Percentiles rank a stretch among this genome's conserved stretches.
Evolutionary conservation across 2,797 vertebrate species (phyloP).

Genomic region (Lacerta bilineata): DNA sequence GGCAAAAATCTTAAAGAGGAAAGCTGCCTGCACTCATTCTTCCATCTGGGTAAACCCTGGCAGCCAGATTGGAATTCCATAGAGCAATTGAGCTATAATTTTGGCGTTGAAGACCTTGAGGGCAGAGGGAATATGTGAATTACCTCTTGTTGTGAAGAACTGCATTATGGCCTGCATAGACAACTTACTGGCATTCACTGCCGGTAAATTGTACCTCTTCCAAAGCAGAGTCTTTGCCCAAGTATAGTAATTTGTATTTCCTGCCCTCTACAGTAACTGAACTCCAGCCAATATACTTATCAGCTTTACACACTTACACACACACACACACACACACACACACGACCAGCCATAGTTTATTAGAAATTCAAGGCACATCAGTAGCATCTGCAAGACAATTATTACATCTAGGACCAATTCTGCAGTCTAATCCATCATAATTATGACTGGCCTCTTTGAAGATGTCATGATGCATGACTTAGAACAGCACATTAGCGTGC

Average conservation of each 20-base stretch:
- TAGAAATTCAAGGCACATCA: slow-evolving; percentile 88
- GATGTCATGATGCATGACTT: slow-evolving; percentile 81
- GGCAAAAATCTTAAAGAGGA: no score
- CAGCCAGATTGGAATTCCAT: no score
- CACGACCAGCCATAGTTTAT: slow-evolving; percentile 72
- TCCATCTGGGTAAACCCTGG: no score
- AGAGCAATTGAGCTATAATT: no score
- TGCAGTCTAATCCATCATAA: slow-evolving; percentile 92
- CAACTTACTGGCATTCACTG: no score
- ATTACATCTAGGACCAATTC: slow-evolving; percentile 82
- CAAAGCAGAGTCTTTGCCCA: slow-evolving; percentile 52
- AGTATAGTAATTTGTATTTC: slow-evolving; percentile 73
- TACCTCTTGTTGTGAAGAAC: no score
- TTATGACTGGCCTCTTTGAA: slow-evolving; percentile 87
- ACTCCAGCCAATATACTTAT: slow-evolving; percentile 56
- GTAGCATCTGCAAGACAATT: slow-evolving; percentile 90
- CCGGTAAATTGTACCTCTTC: slow-evolving; percentile 2
- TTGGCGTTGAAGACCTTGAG: no score
- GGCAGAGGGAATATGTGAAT: no score
- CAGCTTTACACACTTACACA: slow-evolving; percentile 23
- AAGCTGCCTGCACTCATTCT: no score
- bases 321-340: no score
- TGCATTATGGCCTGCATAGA: no score
- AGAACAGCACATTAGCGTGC: slow-evolving; percentile 81
- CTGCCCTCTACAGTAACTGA: slow-evolving; percentile 45